These are phyloP conservation scores for Adineta ricciae DNA, from an alignment of 2,888 invertebrate genomes.

Conservation along the genomic window DNA sequence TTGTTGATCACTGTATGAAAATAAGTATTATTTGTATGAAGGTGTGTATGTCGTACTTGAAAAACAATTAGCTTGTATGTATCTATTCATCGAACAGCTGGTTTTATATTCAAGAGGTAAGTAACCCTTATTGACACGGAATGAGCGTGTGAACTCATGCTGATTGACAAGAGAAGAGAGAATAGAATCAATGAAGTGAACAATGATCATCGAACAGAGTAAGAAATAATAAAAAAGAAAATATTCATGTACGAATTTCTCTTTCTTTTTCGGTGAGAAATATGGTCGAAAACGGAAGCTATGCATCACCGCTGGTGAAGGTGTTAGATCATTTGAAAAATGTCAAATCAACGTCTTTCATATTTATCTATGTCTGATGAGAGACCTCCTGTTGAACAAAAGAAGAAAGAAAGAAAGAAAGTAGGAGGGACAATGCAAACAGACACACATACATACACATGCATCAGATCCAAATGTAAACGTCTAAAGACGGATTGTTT, in stretches of 20 bases:
- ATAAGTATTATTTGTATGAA: background rate
- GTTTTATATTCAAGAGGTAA: background rate
- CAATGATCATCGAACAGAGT: background rate
- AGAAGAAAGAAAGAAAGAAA: background rate
- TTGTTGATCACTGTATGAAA: background rate
- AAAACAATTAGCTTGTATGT: background rate
- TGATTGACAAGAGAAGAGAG: background rate
- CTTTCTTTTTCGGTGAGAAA: no score
- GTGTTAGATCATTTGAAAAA: background rate
- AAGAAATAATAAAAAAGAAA: background rate
- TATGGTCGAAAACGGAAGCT: background rate
- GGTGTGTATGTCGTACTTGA: background rate
- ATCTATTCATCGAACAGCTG: background rate
- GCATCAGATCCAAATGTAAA: background rate
- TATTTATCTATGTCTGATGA: background rate
- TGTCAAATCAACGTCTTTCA: background rate
- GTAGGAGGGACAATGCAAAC: background rate
- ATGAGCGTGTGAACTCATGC: background rate
- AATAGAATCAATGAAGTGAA: background rate
- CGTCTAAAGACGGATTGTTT: background rate
- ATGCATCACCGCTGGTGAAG: background rate
- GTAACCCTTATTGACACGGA: background rate
- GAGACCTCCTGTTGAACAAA: background rate
- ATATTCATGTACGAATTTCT: no score
- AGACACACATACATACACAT: background rate